phyloP scores from a whole-genome alignment of 2,797 vertebrate genomes.

The Rhynchonycteris naso region DNA sequence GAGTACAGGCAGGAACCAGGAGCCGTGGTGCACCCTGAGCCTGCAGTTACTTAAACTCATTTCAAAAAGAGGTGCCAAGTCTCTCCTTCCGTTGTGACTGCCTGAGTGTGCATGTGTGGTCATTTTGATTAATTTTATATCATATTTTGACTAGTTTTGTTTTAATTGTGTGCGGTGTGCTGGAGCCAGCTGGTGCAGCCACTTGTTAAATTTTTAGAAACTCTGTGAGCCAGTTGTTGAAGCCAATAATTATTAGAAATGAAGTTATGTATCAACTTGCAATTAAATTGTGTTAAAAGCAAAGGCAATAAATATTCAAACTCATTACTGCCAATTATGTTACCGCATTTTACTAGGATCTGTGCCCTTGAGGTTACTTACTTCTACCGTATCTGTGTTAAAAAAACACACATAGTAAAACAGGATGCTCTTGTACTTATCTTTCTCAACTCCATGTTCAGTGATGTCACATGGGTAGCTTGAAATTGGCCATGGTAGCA shows the following conservation, averaged over 20 bases:
- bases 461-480: not conserved
- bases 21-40: accelerated
- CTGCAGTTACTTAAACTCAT: not conserved
- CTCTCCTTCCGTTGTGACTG: not conserved
- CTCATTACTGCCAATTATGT: not conserved
- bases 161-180: not conserved
- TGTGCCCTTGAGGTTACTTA: not conserved
- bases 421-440: not conserved
- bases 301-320: constrained; percentile 8
- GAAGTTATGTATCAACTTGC: not conserved
- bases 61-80: not conserved
- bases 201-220: not conserved
- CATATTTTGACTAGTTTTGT: not conserved
- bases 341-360: not conserved
- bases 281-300: constrained; percentile 16
- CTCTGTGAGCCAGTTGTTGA: not conserved
- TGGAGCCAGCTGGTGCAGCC: not conserved
- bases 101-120: not conserved
- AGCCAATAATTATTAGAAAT: constrained; percentile 18
- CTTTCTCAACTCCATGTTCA: not conserved
- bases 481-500: not conserved
- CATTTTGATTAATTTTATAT: not conserved
- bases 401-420: not conserved
- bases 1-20: not conserved
- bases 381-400: not conserved